Evolutionary conservation across 2,797 vertebrate species (phyloP).

Genomic region (Salmo trutta): DNA sequence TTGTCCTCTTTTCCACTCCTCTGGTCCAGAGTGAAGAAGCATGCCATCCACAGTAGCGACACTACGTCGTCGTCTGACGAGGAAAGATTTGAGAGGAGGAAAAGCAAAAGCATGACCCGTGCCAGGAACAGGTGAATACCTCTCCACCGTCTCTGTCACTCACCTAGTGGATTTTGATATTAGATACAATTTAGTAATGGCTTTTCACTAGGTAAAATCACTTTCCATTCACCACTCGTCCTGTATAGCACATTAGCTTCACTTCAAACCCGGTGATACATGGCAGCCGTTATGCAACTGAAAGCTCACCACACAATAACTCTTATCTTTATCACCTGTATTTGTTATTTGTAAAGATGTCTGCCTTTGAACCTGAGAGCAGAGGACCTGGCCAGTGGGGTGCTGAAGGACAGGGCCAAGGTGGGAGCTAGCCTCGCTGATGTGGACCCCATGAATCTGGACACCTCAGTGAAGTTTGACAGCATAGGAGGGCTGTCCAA

Average conservation of each 20-base stretch:
- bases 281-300: too few relatives aligned
- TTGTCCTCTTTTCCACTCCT: too few relatives aligned
- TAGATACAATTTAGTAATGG: neutral
- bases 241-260: neutral
- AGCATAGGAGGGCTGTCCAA: constrained; percentile 91
- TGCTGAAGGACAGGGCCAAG: constrained; percentile 92
- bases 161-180: neutral
- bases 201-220: too few relatives aligned
- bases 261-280: neutral
- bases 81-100: constrained; percentile 97
- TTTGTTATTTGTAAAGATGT: constrained; percentile 77
- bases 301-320: neutral
- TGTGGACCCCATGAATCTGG: constrained; percentile 97
- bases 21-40: constrained; percentile 90
- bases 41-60: constrained; percentile 99
- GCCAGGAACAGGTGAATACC: constrained; percentile 88
- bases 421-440: constrained; percentile 97
- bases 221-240: too few relatives aligned
- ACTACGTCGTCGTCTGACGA: constrained; percentile 97
- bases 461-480: constrained; percentile 93
- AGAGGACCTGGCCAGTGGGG: constrained; percentile 92
- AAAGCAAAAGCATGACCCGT: constrained; percentile 97
- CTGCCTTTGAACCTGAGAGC: constrained; percentile 94
- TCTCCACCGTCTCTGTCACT: neutral
- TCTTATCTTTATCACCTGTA: neutral